These are phyloP conservation scores for Ips typographus DNA, from an alignment of 1,140 invertebrate genomes.

Conservation along the genomic window DNA sequence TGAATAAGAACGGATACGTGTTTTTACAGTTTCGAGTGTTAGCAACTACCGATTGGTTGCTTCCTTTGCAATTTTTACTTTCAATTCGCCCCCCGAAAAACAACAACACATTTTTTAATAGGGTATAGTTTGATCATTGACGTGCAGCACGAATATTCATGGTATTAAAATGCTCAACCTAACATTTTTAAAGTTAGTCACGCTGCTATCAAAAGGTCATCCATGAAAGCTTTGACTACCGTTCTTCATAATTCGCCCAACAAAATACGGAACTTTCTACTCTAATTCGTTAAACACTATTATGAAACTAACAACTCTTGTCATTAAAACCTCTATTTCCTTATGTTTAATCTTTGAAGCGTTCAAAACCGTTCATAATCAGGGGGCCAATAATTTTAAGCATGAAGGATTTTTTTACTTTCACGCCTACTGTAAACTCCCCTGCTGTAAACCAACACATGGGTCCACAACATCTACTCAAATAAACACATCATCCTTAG, in stretches of 20 bases:
- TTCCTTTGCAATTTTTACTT: too few species aligned
- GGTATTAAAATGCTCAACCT: too few species aligned
- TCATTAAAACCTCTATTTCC: conserved; percentile 2
- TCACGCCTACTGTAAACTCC: background rate
- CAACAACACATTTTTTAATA: too few species aligned
- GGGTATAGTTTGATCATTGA: too few species aligned
- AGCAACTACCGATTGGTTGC: too few species aligned
- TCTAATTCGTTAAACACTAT: conserved; percentile 11
- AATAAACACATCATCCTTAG: too few species aligned
- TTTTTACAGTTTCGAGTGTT: background rate
- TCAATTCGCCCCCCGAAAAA: too few species aligned
- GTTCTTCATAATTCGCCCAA: background rate
- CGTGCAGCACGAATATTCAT: too few species aligned
- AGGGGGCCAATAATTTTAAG: conserved; percentile 12
- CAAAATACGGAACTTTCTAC: conserved; percentile 13
- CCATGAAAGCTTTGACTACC: background rate
- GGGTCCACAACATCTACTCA: too few species aligned
- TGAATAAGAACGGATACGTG: background rate
- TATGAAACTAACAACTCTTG: conserved; percentile 9
- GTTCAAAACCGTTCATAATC: conserved; percentile 7
- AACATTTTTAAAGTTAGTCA: too few species aligned
- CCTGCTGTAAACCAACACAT: too few species aligned
- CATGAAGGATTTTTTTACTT: conserved; percentile 17
- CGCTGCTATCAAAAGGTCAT: too few species aligned
- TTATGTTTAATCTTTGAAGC: conserved; percentile 11